phyloP scores from a whole-genome alignment of 2,113 vertebrate species.

The Struthidea cinerea region DNA sequence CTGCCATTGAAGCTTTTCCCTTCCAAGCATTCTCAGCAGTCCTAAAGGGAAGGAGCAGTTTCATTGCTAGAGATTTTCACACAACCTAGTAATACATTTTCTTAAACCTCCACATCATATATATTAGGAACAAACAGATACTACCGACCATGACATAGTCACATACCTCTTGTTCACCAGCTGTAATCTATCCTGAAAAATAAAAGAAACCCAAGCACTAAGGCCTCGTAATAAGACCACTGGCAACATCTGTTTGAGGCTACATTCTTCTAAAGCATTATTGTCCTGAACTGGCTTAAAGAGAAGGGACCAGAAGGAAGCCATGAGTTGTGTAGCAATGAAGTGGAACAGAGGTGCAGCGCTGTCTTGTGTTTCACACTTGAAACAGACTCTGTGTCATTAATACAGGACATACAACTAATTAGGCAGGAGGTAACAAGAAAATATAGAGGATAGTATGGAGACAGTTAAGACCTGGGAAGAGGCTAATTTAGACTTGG shows the following conservation, averaged over 20 bases:
- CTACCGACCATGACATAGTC: accelerated
- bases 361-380: neutral
- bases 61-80: neutral
- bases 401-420: neutral
- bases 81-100: accelerated
- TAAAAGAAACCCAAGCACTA: neutral
- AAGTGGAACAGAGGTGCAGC: neutral
- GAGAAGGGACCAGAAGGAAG: neutral
- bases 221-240: neutral
- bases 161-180: neutral
- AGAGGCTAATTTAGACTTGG: neutral
- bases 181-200: neutral
- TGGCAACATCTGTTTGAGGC: neutral
- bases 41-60: neutral
- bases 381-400: neutral
- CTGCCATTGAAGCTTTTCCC: neutral
- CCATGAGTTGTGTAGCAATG: neutral
- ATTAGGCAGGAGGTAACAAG: neutral
- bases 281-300: neutral
- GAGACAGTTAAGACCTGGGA: neutral
- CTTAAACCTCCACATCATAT: neutral
- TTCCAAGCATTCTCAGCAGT: neutral
- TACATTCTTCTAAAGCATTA: neutral
- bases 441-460: neutral
- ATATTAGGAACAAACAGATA: neutral